Percentiles rank a stretch among this genome's conserved stretches.
Conservation (phyloP, 2,113 vertebrate genomes). For the Lutjanus erythropterus region DNA sequence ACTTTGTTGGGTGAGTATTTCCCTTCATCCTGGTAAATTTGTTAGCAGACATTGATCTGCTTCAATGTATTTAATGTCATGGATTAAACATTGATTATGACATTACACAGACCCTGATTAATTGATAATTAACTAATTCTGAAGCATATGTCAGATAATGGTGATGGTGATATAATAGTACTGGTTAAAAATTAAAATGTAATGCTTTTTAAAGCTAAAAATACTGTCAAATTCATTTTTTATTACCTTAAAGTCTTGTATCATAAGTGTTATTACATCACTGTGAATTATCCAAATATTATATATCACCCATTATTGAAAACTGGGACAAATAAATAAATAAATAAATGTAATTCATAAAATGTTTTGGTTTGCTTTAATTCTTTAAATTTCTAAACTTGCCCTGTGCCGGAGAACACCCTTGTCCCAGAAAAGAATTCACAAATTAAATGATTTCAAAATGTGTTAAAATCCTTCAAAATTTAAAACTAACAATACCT, state of each 20-base stretch:
- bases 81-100: not conserved
- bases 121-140: not conserved
- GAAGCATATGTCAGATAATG: not conserved
- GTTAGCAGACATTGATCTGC: not conserved
- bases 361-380: no score
- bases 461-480: no score
- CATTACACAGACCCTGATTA: not conserved
- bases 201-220: not conserved
- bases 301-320: no score
- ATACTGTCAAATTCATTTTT: no score
- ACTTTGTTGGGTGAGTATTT: slow-evolving; percentile 88
- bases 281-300: not conserved
- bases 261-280: not conserved
- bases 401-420: no score
- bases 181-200: not conserved
- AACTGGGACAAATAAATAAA: no score
- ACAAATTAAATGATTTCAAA: no score
- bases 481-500: no score
- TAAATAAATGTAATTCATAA: no score
- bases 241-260: not conserved
- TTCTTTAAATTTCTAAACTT: no score
- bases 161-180: not conserved
- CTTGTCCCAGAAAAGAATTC: no score
- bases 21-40: not conserved
- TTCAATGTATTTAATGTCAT: not conserved